Evolutionary conservation across 2,113 vertebrate genomes (phyloP).

Genomic region (Mustela nigripes): DNA sequence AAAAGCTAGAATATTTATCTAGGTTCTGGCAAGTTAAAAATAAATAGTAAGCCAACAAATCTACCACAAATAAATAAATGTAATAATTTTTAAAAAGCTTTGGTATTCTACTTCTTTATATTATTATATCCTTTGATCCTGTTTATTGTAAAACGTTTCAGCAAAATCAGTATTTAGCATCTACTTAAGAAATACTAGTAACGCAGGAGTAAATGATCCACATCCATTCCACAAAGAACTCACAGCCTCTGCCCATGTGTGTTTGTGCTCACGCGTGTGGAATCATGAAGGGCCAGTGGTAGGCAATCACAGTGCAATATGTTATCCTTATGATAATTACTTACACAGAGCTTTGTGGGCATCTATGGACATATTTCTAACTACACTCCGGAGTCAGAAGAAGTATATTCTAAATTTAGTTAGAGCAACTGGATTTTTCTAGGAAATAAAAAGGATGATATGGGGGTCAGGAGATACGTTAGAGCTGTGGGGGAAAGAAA

Average conservation of each 20-base stretch:
- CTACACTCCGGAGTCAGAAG: background rate
- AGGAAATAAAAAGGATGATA: background rate
- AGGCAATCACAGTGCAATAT: background rate
- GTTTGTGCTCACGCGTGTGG: no score
- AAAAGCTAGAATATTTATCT: background rate
- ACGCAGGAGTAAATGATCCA: rapidly evolving
- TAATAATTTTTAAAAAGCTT: background rate
- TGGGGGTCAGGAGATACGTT: background rate
- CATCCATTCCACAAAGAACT: background rate
- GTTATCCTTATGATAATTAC: background rate
- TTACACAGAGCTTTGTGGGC: background rate
- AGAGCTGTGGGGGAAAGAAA: background rate
- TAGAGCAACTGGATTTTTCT: background rate
- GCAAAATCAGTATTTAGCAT: background rate
- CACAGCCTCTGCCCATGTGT: background rate
- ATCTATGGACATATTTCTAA: background rate
- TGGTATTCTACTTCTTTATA: background rate
- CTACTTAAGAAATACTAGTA: background rate
- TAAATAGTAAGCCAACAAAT: background rate
- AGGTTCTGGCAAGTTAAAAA: background rate
- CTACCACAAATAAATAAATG: background rate
- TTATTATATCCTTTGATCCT: background rate
- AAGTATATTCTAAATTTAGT: slow-evolving; percentile 30
- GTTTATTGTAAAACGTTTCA: background rate
- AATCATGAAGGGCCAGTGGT: no score